These are phyloP conservation scores for Mimas tiliae DNA, from an alignment of 2,888 invertebrate genomes.

Conservation along the genomic window DNA sequence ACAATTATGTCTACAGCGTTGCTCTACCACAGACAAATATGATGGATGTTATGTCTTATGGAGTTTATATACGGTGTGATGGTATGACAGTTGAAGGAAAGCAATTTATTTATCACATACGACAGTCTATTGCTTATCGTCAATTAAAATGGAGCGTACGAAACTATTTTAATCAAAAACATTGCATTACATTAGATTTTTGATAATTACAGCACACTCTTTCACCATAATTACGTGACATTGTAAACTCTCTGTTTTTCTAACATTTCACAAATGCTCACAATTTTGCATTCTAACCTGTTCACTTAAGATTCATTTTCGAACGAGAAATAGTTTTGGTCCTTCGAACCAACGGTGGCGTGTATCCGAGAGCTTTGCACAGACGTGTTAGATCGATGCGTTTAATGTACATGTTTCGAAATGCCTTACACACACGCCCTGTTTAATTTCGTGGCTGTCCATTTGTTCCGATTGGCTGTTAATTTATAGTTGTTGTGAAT, in stretches of 20 bases:
- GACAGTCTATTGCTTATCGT: too few relatives aligned
- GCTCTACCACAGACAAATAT: too few relatives aligned
- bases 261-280: slow-evolving; percentile 22
- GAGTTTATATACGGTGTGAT: too few relatives aligned
- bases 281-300: slow-evolving; percentile 34
- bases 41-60: too few relatives aligned
- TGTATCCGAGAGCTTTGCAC: slow-evolving; percentile 75
- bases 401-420: slow-evolving; percentile 80
- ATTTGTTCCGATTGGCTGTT: slow-evolving; percentile 80
- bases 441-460: slow-evolving; percentile 82
- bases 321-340: background rate
- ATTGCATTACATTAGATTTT: background rate
- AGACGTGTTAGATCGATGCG: slow-evolving; percentile 81
- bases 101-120: too few relatives aligned
- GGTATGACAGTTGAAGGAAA: too few relatives aligned
- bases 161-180: too few relatives aligned
- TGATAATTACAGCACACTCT: background rate
- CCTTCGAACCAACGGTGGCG: slow-evolving; percentile 63
- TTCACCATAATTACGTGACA: background rate
- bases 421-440: slow-evolving; percentile 56
- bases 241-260: slow-evolving; percentile 8
- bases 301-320: background rate
- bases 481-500: slow-evolving; percentile 76
- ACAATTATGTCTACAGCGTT: too few relatives aligned
- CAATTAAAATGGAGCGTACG: too few relatives aligned